Evolutionary conservation across 2,113 vertebrate species (phyloP).

Genomic region (Coptodon bakossiorum): DNA sequence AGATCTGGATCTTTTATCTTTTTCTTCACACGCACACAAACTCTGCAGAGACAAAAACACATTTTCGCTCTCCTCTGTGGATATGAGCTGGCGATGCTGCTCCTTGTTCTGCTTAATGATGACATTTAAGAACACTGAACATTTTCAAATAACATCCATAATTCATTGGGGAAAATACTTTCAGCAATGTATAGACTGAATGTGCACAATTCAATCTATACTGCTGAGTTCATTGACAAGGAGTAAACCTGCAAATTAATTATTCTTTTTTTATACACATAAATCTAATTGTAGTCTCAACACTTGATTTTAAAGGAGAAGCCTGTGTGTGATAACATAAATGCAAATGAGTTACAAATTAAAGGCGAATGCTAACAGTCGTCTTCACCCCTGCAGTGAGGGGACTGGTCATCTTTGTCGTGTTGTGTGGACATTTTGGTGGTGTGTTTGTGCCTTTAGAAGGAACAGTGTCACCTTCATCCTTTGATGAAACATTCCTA

Average conservation of each 20-base stretch:
- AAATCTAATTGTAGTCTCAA: conserved; percentile 17
- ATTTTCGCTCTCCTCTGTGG: conserved; percentile 17
- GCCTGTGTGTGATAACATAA: neutral
- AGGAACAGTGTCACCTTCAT: neutral
- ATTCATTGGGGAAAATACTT: conserved; percentile 41
- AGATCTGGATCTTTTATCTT: conserved; percentile 41
- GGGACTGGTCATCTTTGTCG: neutral
- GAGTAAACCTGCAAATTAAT: conserved; percentile 39
- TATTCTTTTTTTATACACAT: conserved; percentile 43
- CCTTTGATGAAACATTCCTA: neutral
- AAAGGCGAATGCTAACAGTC: neutral
- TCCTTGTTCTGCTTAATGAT: conserved; percentile 59
- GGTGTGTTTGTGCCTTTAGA: neutral
- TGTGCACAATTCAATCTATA: conserved; percentile 13
- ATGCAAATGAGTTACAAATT: neutral
- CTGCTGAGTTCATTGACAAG: conserved; percentile 45
- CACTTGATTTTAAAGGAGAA: conserved; percentile 19
- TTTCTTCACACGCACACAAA: neutral
- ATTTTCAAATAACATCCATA: conserved; percentile 58
- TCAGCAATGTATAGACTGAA: conserved; percentile 39
- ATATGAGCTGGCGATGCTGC: neutral
- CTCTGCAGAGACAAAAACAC: conserved; percentile 36
- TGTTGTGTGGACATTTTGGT: neutral
- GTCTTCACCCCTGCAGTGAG: neutral
- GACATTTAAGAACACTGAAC: conserved; percentile 62